A percentile compares a stretch with the other conserved stretches of the same genome.
These are phyloP conservation scores for Scaeva pyrastri DNA, from an alignment of 2,888 invertebrate species.

Conservation along the genomic window DNA sequence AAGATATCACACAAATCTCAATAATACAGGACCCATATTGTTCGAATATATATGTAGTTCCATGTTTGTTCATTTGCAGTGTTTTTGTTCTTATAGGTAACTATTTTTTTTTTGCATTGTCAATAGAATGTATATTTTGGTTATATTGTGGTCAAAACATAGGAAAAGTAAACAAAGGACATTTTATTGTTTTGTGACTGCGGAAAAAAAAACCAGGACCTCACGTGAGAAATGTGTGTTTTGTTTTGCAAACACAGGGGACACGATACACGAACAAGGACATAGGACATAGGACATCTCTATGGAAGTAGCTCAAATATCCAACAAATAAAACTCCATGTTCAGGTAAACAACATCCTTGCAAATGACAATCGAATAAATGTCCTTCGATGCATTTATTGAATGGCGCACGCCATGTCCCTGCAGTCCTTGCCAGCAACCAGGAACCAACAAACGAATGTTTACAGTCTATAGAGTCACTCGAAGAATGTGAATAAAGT, in stretches of 20 bases:
- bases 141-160: conserved; percentile 83
- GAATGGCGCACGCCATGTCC: conserved; percentile 74
- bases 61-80: conserved; percentile 63
- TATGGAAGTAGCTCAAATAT: conserved; percentile 29
- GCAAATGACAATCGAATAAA: conserved; percentile 68
- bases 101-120: conserved; percentile 58
- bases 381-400: conserved; percentile 62
- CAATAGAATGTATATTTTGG: conserved; percentile 80
- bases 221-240: conserved; percentile 73
- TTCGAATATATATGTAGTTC: conserved; percentile 42
- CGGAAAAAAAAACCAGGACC: conserved; percentile 61
- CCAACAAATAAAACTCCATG: conserved; percentile 23
- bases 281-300: no score
- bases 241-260: conserved; percentile 74
- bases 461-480: conserved; percentile 29
- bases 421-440: conserved; percentile 12
- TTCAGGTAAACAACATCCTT: conserved; percentile 55
- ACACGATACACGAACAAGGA: no score
- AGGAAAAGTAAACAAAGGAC: conserved; percentile 78
- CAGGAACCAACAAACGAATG: conserved; percentile 66
- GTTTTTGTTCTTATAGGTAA: conserved; percentile 54
- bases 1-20: conserved; percentile 50
- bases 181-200: conserved; percentile 37
- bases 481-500: conserved; percentile 58
- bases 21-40: conserved; percentile 56